phyloP scores from a whole-genome alignment of 2,888 invertebrate genomes.

The Oasisia sp. region DNA sequence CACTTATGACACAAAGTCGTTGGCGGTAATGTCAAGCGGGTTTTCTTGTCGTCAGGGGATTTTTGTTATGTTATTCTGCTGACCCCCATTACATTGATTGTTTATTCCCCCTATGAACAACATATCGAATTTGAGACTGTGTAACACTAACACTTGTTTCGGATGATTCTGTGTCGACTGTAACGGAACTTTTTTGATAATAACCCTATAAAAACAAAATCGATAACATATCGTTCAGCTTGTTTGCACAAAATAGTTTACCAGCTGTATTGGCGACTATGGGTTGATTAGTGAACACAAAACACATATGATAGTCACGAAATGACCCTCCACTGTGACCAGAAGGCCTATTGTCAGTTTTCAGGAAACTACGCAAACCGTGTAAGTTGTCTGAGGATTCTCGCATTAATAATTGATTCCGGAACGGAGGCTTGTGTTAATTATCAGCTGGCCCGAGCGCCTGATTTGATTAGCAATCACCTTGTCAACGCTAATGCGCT shows the following conservation, averaged over 20 bases:
- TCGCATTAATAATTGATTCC: not conserved
- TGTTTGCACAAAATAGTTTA: not conserved
- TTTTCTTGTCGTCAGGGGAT: no score
- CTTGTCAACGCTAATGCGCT: slow-evolving; percentile 17
- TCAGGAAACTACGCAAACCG: not conserved
- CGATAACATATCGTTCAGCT: no score
- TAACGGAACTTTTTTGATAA: no score
- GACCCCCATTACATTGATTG: no score
- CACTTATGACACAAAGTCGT: no score
- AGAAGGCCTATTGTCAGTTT: not conserved
- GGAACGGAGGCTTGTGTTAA: not conserved
- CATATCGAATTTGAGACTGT: no score
- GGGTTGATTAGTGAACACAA: not conserved
- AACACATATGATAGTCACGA: not conserved
- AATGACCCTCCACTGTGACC: not conserved
- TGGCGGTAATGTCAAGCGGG: no score
- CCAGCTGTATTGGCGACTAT: not conserved
- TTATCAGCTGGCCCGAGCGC: not conserved
- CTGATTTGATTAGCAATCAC: slow-evolving; percentile 17
- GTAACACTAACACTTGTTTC: no score
- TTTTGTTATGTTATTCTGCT: no score
- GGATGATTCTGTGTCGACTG: no score
- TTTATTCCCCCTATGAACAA: no score
- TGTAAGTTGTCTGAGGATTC: not conserved
- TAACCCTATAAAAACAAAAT: no score